phyloP scores from a whole-genome alignment of 2,797 vertebrate genomes.

The Glyptemys insculpta region DNA sequence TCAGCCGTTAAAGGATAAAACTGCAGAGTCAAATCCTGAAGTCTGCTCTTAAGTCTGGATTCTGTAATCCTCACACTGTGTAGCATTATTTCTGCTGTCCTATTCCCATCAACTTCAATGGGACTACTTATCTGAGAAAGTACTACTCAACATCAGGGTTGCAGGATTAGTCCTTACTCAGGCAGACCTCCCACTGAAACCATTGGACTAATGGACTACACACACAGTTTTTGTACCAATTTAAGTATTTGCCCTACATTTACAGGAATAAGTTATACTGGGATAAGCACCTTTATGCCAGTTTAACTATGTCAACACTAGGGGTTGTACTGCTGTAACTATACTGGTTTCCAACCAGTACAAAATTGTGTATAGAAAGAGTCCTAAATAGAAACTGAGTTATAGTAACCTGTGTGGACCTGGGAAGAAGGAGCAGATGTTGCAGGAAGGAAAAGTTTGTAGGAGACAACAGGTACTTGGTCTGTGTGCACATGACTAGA shows the following conservation, averaged over 20 bases:
- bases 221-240: background rate
- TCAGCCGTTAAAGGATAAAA: background rate
- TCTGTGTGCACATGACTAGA: background rate
- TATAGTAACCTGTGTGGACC: background rate
- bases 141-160: background rate
- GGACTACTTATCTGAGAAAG: background rate
- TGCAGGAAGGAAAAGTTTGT: background rate
- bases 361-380: fast-evolving
- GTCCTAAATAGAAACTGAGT: background rate
- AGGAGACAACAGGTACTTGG: background rate
- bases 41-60: background rate
- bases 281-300: background rate
- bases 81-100: background rate
- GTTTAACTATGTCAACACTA: background rate
- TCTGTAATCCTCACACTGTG: background rate
- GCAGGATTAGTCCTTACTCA: fast-evolving
- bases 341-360: background rate
- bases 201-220: background rate
- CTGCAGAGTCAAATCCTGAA: background rate
- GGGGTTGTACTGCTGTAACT: background rate
- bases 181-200: background rate
- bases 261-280: background rate
- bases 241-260: background rate
- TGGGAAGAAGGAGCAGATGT: background rate
- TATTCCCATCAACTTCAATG: background rate